Percentiles rank a stretch among this genome's conserved stretches.
Conservation (phyloP, 2,113 vertebrate genomes). For the Erythrolamprus reginae region DNA sequence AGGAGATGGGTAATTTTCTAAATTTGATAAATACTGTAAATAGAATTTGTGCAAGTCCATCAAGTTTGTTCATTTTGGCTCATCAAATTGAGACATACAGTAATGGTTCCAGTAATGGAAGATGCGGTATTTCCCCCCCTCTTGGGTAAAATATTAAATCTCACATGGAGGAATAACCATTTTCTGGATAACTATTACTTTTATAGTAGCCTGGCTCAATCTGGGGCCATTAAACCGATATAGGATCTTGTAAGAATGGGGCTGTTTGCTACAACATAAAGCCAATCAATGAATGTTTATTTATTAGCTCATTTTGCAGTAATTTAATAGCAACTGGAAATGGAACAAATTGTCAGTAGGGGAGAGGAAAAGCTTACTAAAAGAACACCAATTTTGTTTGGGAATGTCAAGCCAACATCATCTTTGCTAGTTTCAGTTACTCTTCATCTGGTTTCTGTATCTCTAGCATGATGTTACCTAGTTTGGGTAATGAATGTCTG, state of each 20-base stretch:
- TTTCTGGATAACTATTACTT: neutral
- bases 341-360: neutral
- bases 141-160: neutral
- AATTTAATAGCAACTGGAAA: neutral
- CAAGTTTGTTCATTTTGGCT: neutral
- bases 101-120: neutral
- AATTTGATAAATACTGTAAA: neutral
- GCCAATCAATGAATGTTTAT: neutral
- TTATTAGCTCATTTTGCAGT: neutral
- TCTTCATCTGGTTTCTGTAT: neutral
- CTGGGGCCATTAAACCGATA: neutral
- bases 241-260: neutral
- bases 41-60: neutral
- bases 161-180: neutral
- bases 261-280: neutral
- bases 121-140: neutral
- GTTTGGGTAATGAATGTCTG: too few species aligned
- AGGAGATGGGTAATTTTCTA: too few species aligned
- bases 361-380: neutral
- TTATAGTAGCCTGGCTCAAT: neutral
- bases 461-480: too few species aligned
- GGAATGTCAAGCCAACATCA: neutral
- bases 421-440: neutral
- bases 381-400: neutral
- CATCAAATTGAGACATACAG: neutral